Evolutionary conservation across 2,113 vertebrate species (phyloP).

Genomic region (Mormoops blainvillei): DNA sequence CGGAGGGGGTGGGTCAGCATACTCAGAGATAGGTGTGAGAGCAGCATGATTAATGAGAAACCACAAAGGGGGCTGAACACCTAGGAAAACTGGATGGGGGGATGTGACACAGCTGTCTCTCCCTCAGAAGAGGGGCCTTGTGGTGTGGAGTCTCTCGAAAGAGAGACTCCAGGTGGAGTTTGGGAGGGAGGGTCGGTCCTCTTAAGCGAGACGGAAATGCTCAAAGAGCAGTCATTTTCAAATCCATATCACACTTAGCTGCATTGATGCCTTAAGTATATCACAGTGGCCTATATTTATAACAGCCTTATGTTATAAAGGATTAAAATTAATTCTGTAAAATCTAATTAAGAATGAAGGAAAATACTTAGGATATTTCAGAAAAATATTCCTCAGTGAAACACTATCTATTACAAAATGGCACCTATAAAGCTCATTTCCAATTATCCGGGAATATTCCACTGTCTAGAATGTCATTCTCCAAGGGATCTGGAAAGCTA

Average conservation of each 20-base stretch:
- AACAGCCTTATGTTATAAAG: background rate
- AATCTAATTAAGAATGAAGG: background rate
- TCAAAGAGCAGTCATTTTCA: background rate
- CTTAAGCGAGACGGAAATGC: background rate
- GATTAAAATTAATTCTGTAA: background rate
- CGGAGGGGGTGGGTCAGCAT: background rate
- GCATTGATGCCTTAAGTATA: background rate
- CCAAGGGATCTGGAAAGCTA: background rate
- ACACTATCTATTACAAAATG: background rate
- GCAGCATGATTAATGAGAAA: background rate
- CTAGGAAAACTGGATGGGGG: background rate
- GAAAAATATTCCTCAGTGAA: background rate
- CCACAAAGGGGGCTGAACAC: background rate
- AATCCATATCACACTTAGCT: background rate
- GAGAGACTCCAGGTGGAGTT: no score
- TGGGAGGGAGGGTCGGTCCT: background rate
- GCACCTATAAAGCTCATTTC: background rate
- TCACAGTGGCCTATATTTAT: background rate
- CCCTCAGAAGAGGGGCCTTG: background rate
- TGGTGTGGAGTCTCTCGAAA: no score
- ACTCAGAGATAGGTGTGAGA: background rate
- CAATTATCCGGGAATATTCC: background rate
- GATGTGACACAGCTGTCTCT: background rate
- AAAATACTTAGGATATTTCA: background rate
- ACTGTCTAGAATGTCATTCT: background rate